phyloP scores from a whole-genome alignment of 2,113 vertebrate genomes.

The Gymnobelideus leadbeateri region DNA sequence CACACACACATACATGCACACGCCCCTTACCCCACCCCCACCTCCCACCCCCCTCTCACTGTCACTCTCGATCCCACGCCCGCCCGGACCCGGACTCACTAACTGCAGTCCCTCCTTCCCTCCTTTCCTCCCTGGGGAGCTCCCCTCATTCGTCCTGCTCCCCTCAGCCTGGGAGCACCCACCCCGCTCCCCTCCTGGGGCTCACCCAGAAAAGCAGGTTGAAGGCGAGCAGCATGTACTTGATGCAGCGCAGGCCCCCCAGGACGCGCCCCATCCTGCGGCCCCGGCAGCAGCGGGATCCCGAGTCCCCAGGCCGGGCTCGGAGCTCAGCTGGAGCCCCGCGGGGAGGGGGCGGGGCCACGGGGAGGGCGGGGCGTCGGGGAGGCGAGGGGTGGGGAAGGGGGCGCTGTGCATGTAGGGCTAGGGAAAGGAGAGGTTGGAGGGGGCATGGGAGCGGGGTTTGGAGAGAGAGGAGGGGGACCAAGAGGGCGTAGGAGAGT shows the following conservation, averaged over 20 bases:
- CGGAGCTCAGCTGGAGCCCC: conserved; percentile 45
- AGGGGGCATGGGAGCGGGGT: neutral
- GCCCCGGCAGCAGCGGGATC: conserved; percentile 59
- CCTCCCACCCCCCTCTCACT: neutral
- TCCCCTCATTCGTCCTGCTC: conserved; percentile 2
- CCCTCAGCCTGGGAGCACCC: neutral
- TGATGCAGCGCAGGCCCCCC: conserved; percentile 93
- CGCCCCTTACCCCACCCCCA: neutral
- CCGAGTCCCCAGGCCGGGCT: conserved; percentile 70
- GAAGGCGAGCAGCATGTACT: conserved; percentile 94
- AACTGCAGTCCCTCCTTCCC: neutral
- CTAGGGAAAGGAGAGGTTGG: neutral
- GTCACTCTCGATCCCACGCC: neutral
- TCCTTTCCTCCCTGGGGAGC: neutral
- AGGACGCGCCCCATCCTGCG: conserved; percentile 90
- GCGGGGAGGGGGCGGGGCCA: conserved; percentile 54
- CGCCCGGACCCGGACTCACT: neutral
- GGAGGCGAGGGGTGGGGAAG: conserved; percentile 1
- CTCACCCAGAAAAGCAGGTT: conserved; percentile 98
- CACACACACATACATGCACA: neutral
- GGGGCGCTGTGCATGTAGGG: too few species aligned
- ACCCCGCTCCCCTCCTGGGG: conserved; percentile 49
- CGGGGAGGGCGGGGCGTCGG: neutral
- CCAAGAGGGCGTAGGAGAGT: neutral
- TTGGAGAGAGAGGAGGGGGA: neutral